Conservation (phyloP, 2,888 invertebrate species). For the Ptychoptera contaminata region DNA sequence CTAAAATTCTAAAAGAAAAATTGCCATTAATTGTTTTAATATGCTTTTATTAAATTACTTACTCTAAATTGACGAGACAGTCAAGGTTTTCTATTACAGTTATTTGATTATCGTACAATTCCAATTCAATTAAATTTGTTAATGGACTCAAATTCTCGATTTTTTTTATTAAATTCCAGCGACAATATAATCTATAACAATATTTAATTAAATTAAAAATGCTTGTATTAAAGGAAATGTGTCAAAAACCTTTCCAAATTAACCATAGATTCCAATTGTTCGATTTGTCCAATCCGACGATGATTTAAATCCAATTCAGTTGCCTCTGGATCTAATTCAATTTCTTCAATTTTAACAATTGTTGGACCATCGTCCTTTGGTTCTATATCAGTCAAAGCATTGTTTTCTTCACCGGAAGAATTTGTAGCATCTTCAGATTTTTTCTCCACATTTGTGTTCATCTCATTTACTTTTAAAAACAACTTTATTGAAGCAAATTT, state of each 20-base stretch:
- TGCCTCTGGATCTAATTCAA: constrained; percentile 26
- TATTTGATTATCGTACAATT: constrained; percentile 95
- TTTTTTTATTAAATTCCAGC: constrained; percentile 91
- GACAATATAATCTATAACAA: constrained; percentile 50
- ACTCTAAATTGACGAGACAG: constrained; percentile 75
- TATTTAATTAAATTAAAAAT: background rate
- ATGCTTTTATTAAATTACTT: constrained; percentile 29
- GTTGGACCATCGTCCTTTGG: constrained; percentile 7
- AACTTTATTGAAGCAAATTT: no score
- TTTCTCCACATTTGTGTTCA: no score
- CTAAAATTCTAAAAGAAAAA: constrained; percentile 51
- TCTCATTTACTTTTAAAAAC: no score
- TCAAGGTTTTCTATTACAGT: constrained; percentile 82
- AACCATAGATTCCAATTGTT: constrained; percentile 63
- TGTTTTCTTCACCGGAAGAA: no score
- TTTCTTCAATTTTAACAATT: constrained; percentile 23
- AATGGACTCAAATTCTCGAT: constrained; percentile 77
- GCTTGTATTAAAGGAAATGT: background rate
- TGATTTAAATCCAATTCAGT: constrained; percentile 71
- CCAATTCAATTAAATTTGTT: constrained; percentile 67
- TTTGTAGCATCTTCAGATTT: no score
- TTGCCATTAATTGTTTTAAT: background rate
- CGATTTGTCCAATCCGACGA: constrained; percentile 66
- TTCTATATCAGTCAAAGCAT: no score
- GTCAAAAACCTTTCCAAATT: constrained; percentile 45